Evolutionary conservation across 2,888 invertebrate species (phyloP).

Genomic region (Limnephilus lunatus): DNA sequence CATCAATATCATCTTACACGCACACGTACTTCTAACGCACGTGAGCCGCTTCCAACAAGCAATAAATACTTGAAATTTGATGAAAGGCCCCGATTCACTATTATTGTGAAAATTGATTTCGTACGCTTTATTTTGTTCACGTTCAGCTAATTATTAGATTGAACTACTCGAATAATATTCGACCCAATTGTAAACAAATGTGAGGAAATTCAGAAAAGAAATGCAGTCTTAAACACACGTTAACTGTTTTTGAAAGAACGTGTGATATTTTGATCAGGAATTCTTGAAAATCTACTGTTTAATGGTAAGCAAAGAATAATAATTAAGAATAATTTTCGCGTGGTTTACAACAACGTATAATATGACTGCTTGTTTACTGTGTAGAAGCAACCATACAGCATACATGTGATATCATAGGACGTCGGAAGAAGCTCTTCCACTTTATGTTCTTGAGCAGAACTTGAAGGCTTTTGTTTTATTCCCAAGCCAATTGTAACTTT

Average conservation of each 20-base stretch:
- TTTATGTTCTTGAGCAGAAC: constrained; percentile 40
- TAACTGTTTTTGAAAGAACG: background rate
- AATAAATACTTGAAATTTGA: too few species aligned
- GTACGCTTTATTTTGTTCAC: too few species aligned
- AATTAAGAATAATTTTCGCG: background rate
- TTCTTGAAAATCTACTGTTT: background rate
- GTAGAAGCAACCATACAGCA: background rate
- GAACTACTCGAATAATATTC: too few species aligned
- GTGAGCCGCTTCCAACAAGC: too few species aligned
- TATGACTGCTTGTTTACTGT: background rate
- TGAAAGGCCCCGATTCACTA: too few species aligned
- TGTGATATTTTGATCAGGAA: background rate
- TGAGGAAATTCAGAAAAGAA: background rate
- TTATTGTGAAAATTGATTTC: too few species aligned
- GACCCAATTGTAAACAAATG: too few species aligned
- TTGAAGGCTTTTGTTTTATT: constrained; percentile 37
- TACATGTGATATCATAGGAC: background rate
- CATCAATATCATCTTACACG: too few species aligned
- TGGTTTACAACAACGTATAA: background rate
- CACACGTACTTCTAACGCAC: too few species aligned
- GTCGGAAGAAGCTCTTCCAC: background rate
- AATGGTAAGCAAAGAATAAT: background rate
- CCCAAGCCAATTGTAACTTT: constrained; percentile 50
- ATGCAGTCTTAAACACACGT: background rate
- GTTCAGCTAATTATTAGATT: too few species aligned